A percentile compares a stretch with the other conserved stretches of the same genome.
These are phyloP conservation scores for Tetanocera ferruginea DNA, from an alignment of 2,888 invertebrate genomes.

Conservation along the genomic window DNA sequence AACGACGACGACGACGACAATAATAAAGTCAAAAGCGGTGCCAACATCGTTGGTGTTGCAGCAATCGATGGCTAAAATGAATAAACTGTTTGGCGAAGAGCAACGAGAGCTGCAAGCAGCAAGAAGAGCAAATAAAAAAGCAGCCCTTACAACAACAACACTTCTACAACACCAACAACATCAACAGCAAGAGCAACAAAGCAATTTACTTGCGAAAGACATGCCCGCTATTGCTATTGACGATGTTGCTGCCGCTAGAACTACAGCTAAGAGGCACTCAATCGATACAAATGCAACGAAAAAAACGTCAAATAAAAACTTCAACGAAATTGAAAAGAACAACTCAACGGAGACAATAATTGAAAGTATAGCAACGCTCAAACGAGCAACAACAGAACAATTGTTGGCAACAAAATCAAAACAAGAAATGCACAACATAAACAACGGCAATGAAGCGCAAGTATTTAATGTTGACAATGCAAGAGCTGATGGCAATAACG, in stretches of 20 bases:
- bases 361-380: constrained; percentile 8
- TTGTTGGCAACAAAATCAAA: constrained; percentile 4
- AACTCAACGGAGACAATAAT: background rate
- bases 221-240: background rate
- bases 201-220: background rate
- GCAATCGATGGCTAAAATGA: constrained; percentile 62
- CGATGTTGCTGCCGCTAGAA: constrained; percentile 7
- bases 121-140: constrained; percentile 16
- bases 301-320: constrained; percentile 7
- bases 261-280: background rate
- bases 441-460: constrained; percentile 28
- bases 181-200: background rate
- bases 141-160: background rate
- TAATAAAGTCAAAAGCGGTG: constrained; percentile 28
- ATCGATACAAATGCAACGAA: background rate
- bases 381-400: background rate
- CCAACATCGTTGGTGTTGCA: constrained; percentile 47
- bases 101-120: constrained; percentile 11
- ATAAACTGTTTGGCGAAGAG: constrained; percentile 53
- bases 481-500: background rate
- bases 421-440: background rate
- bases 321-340: constrained; percentile 13
- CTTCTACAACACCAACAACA: background rate
- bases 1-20: constrained; percentile 24
- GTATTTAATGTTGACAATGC: constrained; percentile 7